Evolutionary conservation across 2,797 vertebrate species (phyloP).

Genomic region (Acropternis orthonyx): DNA sequence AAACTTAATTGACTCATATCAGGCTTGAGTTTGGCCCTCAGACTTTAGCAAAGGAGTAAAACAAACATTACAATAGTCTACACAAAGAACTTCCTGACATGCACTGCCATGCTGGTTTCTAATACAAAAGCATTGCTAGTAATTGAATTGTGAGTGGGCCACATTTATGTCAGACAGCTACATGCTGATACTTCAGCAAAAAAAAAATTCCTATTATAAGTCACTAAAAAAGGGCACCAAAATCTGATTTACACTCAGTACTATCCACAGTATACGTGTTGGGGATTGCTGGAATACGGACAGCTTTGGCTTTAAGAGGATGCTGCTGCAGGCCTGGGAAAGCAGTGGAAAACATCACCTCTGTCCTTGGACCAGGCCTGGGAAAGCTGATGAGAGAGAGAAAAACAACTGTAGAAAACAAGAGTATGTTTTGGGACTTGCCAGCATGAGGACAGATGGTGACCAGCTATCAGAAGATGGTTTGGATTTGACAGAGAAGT

Average conservation of each 20-base stretch:
- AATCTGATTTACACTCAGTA: background rate
- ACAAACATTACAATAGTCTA: background rate
- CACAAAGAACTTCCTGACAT: background rate
- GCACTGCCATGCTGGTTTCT: background rate
- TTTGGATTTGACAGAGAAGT: no score
- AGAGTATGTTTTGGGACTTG: no score
- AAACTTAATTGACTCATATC: background rate
- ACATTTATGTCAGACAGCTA: background rate
- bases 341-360: no score
- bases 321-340: no score
- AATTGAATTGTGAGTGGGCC: background rate
- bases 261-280: background rate
- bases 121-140: background rate
- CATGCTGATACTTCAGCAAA: background rate
- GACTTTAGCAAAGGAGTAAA: background rate
- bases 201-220: background rate
- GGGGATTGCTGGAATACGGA: no score
- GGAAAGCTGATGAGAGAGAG: no score
- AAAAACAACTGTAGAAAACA: no score
- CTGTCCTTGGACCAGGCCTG: no score
- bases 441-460: no score
- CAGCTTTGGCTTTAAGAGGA: no score
- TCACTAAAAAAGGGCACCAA: background rate
- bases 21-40: background rate
- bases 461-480: no score